Base-by-base conservation (phyloP, 2,797 vertebrate species). In the Naso thynnoides region DNA sequence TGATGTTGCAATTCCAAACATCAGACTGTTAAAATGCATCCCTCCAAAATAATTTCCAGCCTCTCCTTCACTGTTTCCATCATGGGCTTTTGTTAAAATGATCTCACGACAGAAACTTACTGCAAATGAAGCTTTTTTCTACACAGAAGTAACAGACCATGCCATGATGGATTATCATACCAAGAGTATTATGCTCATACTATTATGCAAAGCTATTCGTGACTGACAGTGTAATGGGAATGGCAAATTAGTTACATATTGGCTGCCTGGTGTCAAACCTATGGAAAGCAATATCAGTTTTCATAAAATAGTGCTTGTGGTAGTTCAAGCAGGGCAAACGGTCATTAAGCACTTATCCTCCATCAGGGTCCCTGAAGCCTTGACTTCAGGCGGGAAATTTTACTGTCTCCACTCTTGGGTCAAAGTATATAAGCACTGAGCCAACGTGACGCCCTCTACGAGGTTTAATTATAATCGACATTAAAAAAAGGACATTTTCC, bases 131-230 rank as follows among this genome's bases (percentile, higher is more conserved):
- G 8, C 4, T 39, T 55, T 70, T 54, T 26, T 21, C 45, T 18
- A 8, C n/a, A 39, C 44, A 56, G 69, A 72, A 41, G 49, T 78
- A 79, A 48, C 44, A 65, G 67, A 68, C 56, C 48, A 0, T 64
- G 33, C 70, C 61, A 57, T 85, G 78, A 88, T 63, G 73, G 82
- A 83, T 79, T 78, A 74, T 70, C 73, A 76, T 33, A 75, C 47
- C 36, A 41, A 7, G 45, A 61, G 57, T 62, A 52, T 68, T 76
- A 63, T 74, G 52, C 73, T 55, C 61, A 59, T 56, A 64, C 65
- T 65, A 67, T 82, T 76, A 82, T 81, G 73, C 78, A 76, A 76
- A 76, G 66, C 55, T 66, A 36, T 71, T 72, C 8, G 14, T 63
- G 69, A 80, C 61, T 72, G 73, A 74, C 73, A 58, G 23, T 31